Base-by-base conservation (phyloP, 2,888 invertebrate species). In the Acanthoscelides obtectus region DNA sequence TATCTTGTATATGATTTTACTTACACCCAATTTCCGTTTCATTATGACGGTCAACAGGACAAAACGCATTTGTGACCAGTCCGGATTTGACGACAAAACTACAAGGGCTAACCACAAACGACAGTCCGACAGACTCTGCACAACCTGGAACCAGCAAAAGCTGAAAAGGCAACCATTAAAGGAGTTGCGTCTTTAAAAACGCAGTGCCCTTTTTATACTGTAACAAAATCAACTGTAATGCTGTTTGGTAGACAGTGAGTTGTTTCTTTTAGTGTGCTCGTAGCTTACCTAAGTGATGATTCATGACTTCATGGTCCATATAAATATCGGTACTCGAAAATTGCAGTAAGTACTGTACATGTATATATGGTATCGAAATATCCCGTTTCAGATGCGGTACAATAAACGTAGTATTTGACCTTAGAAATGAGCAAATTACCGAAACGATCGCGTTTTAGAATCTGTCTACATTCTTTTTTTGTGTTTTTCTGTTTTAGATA, bases 11-110 rank as follows among this genome's bases (percentile, higher is more conserved):
- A n/a, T n/a, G n/a, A n/a, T n/a, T n/a, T n/a, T n/a, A n/a, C n/a
- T n/a, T n/a, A n/a, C n/a, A n/a, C n/a, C 67, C 2, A 17, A n/a
- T 67, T 67, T 67, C 5, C 67, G 20, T 67, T 67, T 20, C 3
- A 17, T 67, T 67, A 3, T 45, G 45, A 17, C 5, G 45, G 25
- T 22, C 22, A 19, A 2, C 68, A 77, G 91, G 93, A 70, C 90
- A 91, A 80, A 91, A 92, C 80, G 90, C 92, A 45, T 88, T 90
- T 77, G 89, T 92, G 75, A 89, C 91, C 72, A 93, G 93, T 1
- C 92, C 93, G 8, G 94, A 94, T 83, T 88, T 96, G 79, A 93
- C 95, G 3, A 89, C 90, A 72, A 88, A 91, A 79, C 87, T 96
- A 80, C 91, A 93, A 83, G 90, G 91, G 74, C 88, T 94, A 70